Evolutionary conservation across 1,140 invertebrate genomes (phyloP).

Genomic region (Drosophila grimshawi): DNA sequence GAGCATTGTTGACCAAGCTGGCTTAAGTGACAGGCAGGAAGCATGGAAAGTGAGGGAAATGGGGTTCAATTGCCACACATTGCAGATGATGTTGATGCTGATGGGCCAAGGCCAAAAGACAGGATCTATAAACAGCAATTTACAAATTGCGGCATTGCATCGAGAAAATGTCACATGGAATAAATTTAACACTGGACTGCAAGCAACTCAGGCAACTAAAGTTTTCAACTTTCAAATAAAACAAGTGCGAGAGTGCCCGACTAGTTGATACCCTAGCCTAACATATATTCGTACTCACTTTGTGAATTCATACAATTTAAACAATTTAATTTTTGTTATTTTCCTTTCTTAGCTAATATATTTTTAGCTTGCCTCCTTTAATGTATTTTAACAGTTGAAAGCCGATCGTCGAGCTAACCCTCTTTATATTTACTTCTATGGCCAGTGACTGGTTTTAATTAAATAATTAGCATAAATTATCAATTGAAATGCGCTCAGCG

Average conservation of each 20-base stretch:
- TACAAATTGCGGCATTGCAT: background rate
- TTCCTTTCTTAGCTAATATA: too few species aligned
- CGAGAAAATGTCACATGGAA: background rate
- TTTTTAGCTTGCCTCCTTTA: too few species aligned
- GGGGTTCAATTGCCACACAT: background rate
- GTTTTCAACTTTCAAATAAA: too few species aligned
- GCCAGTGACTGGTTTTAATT: conserved; percentile 37
- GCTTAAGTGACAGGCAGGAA: background rate
- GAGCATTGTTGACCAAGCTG: conserved; percentile 7
- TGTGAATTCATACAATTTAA: too few species aligned
- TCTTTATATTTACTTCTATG: background rate
- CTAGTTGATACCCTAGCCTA: too few species aligned
- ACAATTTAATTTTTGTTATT: too few species aligned
- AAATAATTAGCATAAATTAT: conserved; percentile 79
- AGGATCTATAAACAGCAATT: background rate
- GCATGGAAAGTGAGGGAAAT: too few species aligned
- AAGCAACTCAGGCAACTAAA: background rate
- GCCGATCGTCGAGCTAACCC: background rate
- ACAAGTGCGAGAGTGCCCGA: too few species aligned
- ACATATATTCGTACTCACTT: too few species aligned
- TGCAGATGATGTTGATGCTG: background rate
- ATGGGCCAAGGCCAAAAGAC: conserved; percentile 19
- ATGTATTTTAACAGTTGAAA: too few species aligned
- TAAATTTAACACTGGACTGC: conserved; percentile 3
- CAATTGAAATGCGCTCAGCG: conserved; percentile 62